Evolutionary conservation across 2,888 invertebrate genomes (phyloP).

Genomic region (Pasiphila rectangulata): DNA sequence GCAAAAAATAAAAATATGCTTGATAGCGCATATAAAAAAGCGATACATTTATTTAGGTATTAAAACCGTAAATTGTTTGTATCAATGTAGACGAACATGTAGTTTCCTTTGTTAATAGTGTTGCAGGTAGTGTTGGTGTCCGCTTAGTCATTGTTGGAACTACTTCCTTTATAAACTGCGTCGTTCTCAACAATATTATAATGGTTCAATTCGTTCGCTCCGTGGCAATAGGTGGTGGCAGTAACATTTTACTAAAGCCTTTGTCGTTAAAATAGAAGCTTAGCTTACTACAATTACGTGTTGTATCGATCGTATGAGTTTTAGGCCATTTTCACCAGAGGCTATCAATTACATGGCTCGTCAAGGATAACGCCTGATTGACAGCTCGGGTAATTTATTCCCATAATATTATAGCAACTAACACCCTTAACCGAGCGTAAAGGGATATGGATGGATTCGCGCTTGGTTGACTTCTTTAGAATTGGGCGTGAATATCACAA

Average conservation of each 20-base stretch:
- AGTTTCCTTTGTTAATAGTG: conserved; percentile 43
- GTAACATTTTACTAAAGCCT: conserved; percentile 39
- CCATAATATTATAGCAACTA: conserved; percentile 44
- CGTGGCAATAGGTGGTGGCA: conserved; percentile 39
- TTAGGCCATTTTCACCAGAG: conserved; percentile 39
- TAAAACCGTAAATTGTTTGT: conserved; percentile 10
- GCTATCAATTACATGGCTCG: conserved; percentile 65
- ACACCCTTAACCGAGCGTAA: conserved; percentile 48
- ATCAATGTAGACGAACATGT: conserved; percentile 27
- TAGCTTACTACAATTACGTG: conserved; percentile 9
- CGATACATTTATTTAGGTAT: conserved; percentile 7
- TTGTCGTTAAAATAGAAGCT: conserved; percentile 43
- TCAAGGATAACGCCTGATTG: conserved; percentile 63
- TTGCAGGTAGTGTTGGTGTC: conserved; percentile 45
- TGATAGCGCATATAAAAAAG: background rate
- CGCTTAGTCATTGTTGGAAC: conserved; percentile 52
- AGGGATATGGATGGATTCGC: conserved; percentile 55
- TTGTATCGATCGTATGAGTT: conserved; percentile 39
- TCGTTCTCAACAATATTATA: conserved; percentile 50
- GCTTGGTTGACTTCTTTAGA: conserved; percentile 51
- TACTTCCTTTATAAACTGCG: conserved; percentile 51
- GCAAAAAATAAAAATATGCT: conserved; percentile 2
- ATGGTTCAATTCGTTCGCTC: conserved; percentile 52
- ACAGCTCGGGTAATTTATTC: conserved; percentile 57
- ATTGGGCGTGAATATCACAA: conserved; percentile 50